Base-by-base conservation (phyloP, 2,113 vertebrate species). In the Brienomyrus brachyistius region DNA sequence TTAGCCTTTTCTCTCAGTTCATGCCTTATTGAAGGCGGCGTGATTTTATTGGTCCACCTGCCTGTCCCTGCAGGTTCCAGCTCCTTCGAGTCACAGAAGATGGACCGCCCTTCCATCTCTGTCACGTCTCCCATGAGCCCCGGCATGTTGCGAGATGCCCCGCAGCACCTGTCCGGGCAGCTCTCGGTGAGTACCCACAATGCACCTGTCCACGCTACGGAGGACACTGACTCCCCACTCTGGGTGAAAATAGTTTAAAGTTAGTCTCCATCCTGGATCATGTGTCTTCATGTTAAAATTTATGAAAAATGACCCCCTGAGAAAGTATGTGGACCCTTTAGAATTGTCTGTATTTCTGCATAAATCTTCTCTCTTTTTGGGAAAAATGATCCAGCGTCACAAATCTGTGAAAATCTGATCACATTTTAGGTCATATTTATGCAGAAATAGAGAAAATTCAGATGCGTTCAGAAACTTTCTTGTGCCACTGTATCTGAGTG, bases 71-170 rank as follows among this genome's bases (percentile, higher is more conserved):
- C 93, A 99, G 98, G 97, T 96, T 98, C 97, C 91, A 98, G 97
- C 93, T 98, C 98, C 88, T 98, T 99, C 74, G 97, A 99, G 93
- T 98, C 97, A 91, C 98, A 99, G 93, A 99, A 98, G 95, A 97
- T 98, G 92, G 97, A 97, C 84, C 96, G 97, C 54, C 98, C 98
- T 19, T 97, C 98, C 90, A 98, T 99, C 94, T 99, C 98, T 0
- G 97, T 99, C 93, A 98, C 98, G 1, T 98, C 98, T 93, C 98
- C 98, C 90, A 96, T 98, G 96, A 99, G 97, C 94, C 97, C 98
- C 87, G 96, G 96, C 62, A 94, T 97, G 95, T 93, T 97, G 92
- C 96, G 97, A 80, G 97, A 98, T 92, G 97, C 96, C 91, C 97
- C 97, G 84, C 97, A 98, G 93, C 97, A 96, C 94, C 94, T 98